Percentiles rank a stretch among this genome's conserved stretches.
phyloP scores from a whole-genome alignment of 2,888 invertebrate genomes.

The Antitype chi region DNA sequence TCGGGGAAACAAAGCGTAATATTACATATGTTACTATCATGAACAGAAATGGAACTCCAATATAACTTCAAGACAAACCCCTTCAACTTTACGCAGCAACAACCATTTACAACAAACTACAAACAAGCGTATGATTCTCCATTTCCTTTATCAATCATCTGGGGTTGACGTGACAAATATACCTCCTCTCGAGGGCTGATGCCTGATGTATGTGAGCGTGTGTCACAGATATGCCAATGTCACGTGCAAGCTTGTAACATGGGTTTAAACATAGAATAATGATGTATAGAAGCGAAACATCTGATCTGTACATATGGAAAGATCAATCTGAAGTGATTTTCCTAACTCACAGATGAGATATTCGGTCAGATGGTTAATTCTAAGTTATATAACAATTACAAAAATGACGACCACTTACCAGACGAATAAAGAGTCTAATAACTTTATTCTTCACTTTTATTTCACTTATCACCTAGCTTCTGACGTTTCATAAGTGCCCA shows the following conservation, averaged over 20 bases:
- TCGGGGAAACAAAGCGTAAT: no score
- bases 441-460: no score
- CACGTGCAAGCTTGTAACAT: constrained; percentile 68
- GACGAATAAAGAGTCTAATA: no score
- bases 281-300: constrained; percentile 9
- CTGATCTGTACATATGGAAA: not conserved
- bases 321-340: not conserved
- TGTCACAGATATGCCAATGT: constrained; percentile 70
- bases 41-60: not conserved
- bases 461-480: no score
- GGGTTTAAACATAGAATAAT: constrained; percentile 49
- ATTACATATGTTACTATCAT: not conserved
- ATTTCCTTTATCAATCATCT: constrained; percentile 77
- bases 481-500: no score
- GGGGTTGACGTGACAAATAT: constrained; percentile 71
- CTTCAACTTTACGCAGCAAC: not conserved
- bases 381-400: no score
- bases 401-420: no score
- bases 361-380: no score
- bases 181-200: constrained; percentile 63
- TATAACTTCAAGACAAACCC: not conserved
- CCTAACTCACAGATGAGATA: no score
- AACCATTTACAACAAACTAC: constrained; percentile 28
- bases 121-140: constrained; percentile 63
- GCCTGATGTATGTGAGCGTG: constrained; percentile 60